These are phyloP conservation scores for Echinometra lucunter DNA, from an alignment of 53 echinoderm and acorn worm species.

Conservation along the genomic window DNA sequence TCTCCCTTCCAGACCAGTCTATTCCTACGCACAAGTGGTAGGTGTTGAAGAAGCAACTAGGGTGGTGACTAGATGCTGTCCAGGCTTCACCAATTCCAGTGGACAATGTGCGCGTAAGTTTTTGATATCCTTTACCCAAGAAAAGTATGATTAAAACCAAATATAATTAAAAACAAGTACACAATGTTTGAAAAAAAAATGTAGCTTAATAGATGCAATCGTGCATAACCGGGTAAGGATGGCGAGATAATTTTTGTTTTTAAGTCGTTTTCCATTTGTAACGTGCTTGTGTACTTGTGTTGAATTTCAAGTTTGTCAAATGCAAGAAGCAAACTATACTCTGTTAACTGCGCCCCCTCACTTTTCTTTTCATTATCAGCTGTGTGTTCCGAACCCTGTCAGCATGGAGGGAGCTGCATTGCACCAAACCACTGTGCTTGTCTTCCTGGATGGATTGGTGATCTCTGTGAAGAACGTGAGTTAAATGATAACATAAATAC, in stretches of 20 bases:
- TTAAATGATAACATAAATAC: neutral
- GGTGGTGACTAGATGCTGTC: constrained; percentile 56
- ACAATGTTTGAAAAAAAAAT: too few relatives aligned
- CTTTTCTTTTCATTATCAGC: constrained; percentile 29
- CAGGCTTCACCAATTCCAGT: constrained; percentile 46
- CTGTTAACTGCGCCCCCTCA: too few relatives aligned
- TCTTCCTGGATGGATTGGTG: constrained; percentile 78
- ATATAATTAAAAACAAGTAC: too few relatives aligned
- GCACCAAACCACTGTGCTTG: constrained; percentile 71
- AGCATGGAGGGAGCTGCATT: constrained; percentile 58
- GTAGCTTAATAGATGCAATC: too few relatives aligned
- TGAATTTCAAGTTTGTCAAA: neutral
- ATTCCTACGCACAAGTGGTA: neutral
- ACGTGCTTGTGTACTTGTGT: too few relatives aligned
- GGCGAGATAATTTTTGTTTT: too few relatives aligned
- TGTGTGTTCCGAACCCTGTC: constrained; percentile 49
- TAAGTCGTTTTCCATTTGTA: too few relatives aligned
- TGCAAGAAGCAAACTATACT: neutral
- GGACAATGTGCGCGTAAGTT: constrained; percentile 59
- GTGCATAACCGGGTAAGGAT: too few relatives aligned
- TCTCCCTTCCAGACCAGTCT: neutral
- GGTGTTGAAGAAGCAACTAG: constrained; percentile 58
- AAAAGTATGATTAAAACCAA: too few relatives aligned
- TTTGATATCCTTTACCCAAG: too few relatives aligned
- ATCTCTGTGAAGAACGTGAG: constrained; percentile 71